phyloP scores from a whole-genome alignment of 2,888 invertebrate genomes.

The Caradrina clavipalpis region DNA sequence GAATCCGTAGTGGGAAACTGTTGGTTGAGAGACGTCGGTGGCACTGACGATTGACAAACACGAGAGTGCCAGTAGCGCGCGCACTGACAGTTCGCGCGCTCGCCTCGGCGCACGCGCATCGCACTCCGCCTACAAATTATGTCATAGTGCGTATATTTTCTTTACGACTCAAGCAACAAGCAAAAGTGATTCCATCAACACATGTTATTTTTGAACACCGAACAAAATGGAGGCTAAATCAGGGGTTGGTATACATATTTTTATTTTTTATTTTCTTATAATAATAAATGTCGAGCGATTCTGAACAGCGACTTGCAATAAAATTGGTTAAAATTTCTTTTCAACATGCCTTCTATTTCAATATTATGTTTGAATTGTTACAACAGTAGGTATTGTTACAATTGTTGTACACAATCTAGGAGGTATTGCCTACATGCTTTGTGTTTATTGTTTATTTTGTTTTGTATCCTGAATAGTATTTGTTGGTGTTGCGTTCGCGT shows the following conservation, averaged over 20 bases:
- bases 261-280: constrained; percentile 24
- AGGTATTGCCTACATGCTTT: constrained; percentile 18
- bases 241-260: constrained; percentile 70
- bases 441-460: constrained; percentile 1
- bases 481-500: constrained; percentile 7
- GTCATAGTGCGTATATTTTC: constrained; percentile 67
- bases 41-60: constrained; percentile 41
- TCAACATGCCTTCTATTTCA: constrained; percentile 33
- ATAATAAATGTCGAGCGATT: constrained; percentile 36
- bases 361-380: constrained; percentile 25
- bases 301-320: constrained; percentile 57
- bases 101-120: constrained; percentile 72
- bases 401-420: constrained; percentile 6
- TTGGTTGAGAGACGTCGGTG: constrained; percentile 12
- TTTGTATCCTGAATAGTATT: constrained; percentile 12
- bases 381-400: neutral
- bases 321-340: constrained; percentile 55
- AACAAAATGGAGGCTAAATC: constrained; percentile 73
- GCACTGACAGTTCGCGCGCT: constrained; percentile 74
- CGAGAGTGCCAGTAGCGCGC: constrained; percentile 71
- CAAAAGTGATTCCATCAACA: constrained; percentile 54
- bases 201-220: constrained; percentile 47
- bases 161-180: constrained; percentile 54
- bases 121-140: constrained; percentile 56
- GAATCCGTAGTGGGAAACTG: constrained; percentile 43